Percentiles rank a stretch among this genome's conserved stretches.
Conservation (phyloP, 2,113 vertebrate genomes). For the Tupaia chinensis region DNA sequence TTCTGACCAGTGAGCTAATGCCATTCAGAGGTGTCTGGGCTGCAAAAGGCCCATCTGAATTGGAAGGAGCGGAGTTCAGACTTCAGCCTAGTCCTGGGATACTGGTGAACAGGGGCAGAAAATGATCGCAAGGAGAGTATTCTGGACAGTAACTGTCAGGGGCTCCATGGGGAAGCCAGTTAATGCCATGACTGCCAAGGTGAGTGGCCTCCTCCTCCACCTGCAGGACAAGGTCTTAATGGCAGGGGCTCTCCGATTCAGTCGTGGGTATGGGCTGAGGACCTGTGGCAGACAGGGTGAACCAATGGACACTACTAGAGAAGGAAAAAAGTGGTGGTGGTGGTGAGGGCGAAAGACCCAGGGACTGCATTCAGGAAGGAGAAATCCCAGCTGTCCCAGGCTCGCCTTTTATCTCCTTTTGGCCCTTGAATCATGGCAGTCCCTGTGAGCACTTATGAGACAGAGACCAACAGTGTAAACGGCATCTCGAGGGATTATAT, state of each 20-base stretch:
- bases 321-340: background rate
- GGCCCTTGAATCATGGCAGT: background rate
- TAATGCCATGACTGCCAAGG: background rate
- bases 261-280: background rate
- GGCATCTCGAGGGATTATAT: background rate
- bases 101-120: background rate
- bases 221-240: background rate
- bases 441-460: background rate
- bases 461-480: background rate
- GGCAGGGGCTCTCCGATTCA: background rate
- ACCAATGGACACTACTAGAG: background rate
- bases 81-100: background rate
- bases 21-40: background rate
- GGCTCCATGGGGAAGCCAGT: background rate
- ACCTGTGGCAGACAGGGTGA: background rate
- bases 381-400: background rate
- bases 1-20: background rate
- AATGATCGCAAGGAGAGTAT: background rate
- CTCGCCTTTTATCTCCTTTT: fast-evolving
- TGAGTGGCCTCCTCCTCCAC: background rate
- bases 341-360: background rate
- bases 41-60: background rate
- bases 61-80: background rate
- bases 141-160: background rate
- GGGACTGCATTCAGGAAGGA: background rate